phyloP scores from a whole-genome alignment of 2,113 vertebrate genomes.

The Myrmecobius fasciatus region DNA sequence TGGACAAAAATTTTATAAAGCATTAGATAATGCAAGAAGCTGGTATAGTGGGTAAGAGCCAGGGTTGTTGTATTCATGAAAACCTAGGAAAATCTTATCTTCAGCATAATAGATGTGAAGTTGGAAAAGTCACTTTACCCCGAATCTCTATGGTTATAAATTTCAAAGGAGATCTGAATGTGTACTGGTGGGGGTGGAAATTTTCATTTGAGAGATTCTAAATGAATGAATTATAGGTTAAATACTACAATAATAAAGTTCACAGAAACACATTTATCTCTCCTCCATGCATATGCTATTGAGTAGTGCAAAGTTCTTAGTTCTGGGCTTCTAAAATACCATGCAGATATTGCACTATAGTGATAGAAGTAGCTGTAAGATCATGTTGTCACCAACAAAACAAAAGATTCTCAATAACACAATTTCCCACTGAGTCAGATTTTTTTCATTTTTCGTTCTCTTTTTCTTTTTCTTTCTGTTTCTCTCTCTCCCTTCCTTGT shows the following conservation, averaged over 20 bases:
- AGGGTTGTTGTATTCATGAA: neutral
- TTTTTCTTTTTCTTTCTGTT: neutral
- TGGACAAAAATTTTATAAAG: neutral
- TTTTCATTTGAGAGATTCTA: neutral
- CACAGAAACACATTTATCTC: neutral
- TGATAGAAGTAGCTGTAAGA: neutral
- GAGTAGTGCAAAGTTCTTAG: neutral
- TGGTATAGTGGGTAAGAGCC: neutral
- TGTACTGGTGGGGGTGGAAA: too few relatives aligned
- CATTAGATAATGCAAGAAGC: neutral
- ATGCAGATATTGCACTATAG: neutral
- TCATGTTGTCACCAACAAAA: neutral
- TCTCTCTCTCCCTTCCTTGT: too few relatives aligned
- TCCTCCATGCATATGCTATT: neutral
- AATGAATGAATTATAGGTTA: neutral
- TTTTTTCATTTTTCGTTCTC: neutral
- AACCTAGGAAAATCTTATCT: neutral
- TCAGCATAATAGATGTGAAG: neutral
- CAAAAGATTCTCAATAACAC: neutral
- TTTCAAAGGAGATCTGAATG: neutral
- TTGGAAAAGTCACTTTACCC: neutral
- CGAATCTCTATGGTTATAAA: neutral
- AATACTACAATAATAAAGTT: neutral
- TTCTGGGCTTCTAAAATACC: neutral
- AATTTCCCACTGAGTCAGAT: neutral